Evolutionary conservation across 2,797 vertebrate species (phyloP).

Genomic region (Ficedula albicollis): DNA sequence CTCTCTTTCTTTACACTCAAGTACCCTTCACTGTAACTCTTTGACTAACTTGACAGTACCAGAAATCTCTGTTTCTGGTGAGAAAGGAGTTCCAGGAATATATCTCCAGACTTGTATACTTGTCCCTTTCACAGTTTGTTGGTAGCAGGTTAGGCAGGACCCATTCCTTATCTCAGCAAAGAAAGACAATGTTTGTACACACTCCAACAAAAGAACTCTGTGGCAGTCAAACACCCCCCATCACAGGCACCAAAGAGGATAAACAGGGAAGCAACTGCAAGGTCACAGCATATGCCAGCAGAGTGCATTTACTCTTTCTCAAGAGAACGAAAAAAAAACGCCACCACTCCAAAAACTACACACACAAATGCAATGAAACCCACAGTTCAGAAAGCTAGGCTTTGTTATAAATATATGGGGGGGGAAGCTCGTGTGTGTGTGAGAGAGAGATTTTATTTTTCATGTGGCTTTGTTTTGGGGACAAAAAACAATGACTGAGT

Average conservation of each 20-base stretch:
- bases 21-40: neutral
- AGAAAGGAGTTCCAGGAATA: neutral
- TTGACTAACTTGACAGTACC: neutral
- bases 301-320: neutral
- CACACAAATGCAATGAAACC: neutral
- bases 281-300: neutral
- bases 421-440: rapidly evolving
- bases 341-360: neutral
- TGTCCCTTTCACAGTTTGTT: neutral
- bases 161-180: neutral
- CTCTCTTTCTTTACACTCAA: neutral
- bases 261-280: neutral
- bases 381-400: neutral
- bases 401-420: neutral
- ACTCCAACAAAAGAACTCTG: neutral
- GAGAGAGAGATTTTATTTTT: neutral
- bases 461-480: neutral
- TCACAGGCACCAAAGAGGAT: neutral
- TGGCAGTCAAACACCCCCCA: neutral
- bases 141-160: rapidly evolving
- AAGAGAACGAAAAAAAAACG: neutral
- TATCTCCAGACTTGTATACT: neutral
- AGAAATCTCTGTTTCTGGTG: neutral
- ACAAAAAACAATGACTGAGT: neutral
- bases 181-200: neutral